These are phyloP conservation scores for Eudasyphora cyanicolor DNA, from an alignment of 2,888 invertebrate species.

Conservation along the genomic window DNA sequence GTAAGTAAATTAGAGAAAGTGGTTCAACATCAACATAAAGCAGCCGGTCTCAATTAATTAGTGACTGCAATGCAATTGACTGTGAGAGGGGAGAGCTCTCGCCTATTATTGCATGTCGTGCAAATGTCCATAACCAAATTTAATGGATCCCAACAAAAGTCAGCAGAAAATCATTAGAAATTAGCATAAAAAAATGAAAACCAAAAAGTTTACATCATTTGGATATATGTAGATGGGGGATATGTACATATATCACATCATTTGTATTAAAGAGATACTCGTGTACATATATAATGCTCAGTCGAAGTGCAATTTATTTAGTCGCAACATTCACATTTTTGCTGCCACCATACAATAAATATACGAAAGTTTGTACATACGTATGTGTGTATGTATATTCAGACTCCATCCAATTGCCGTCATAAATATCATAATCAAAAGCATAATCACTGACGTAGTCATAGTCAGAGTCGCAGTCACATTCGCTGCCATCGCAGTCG, in stretches of 20 bases:
- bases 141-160: neutral
- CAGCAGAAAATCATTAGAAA: neutral
- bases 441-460: constrained; percentile 1
- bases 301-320: too few relatives aligned
- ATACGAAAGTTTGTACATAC: neutral
- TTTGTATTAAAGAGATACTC: too few relatives aligned
- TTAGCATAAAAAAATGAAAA: too few relatives aligned
- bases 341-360: too few relatives aligned
- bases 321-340: too few relatives aligned
- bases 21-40: neutral
- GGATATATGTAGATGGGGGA: too few relatives aligned
- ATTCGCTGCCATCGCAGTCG: neutral
- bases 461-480: neutral
- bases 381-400: neutral
- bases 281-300: too few relatives aligned
- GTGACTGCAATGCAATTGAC: neutral
- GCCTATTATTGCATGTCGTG: neutral
- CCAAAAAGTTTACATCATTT: neutral
- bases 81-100: neutral
- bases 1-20: neutral
- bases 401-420: constrained; percentile 5
- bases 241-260: too few relatives aligned
- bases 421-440: constrained; percentile 38
- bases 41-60: neutral
- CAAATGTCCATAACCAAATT: neutral